These are phyloP conservation scores for Delphinapterus leucas DNA, from an alignment of 2,113 vertebrate genomes.

Conservation along the genomic window DNA sequence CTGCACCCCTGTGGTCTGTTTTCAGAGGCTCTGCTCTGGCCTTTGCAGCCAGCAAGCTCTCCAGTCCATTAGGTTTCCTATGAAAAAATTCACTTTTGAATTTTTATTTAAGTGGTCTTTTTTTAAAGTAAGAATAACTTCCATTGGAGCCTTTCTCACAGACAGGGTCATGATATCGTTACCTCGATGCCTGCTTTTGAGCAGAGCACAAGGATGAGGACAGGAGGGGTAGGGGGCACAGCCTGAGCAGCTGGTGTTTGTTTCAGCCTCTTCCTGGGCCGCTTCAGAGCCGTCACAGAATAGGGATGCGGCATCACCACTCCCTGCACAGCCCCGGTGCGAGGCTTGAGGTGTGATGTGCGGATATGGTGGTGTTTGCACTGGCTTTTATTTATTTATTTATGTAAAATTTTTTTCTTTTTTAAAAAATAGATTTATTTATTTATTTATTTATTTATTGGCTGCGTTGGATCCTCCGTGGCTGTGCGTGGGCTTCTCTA, in stretches of 20 bases:
- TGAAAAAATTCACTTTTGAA: not conserved
- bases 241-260: slow-evolving; percentile 52
- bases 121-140: not conserved
- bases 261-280: not conserved
- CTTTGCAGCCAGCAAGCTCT: not conserved
- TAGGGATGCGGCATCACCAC: slow-evolving; percentile 28
- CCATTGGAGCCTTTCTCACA: not conserved
- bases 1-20: not conserved
- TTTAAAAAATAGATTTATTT: too few species aligned
- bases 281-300: not conserved
- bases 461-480: fast-evolving
- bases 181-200: not conserved
- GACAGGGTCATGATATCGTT: not conserved
- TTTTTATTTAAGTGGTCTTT: not conserved
- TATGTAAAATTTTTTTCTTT: too few species aligned
- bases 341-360: not conserved
- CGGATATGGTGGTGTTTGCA: not conserved
- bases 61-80: not conserved
- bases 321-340: not conserved
- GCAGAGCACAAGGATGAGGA: not conserved
- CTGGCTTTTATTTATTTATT: not conserved
- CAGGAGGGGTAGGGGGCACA: not conserved
- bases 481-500: too few species aligned
- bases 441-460: too few species aligned
- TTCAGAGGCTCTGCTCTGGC: not conserved